Evolutionary conservation across 2,113 vertebrate genomes (phyloP).

Genomic region (Salminus brasiliensis): DNA sequence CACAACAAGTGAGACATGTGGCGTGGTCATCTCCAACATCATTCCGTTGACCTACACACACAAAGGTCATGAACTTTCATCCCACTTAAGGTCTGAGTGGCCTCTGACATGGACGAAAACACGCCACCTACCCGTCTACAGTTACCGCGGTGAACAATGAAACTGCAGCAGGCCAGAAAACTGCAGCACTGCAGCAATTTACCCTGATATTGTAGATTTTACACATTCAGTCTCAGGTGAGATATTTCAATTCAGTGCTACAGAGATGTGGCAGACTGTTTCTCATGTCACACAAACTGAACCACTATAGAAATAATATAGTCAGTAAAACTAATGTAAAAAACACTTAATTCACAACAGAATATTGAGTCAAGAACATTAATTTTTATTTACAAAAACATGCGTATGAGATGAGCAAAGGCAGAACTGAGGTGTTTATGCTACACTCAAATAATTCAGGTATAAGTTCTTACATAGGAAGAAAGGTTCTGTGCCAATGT

Average conservation of each 20-base stretch:
- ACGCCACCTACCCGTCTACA: not conserved
- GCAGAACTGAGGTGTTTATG: not conserved
- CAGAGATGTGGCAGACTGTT: not conserved
- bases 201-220: too few relatives aligned
- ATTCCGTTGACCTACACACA: conserved; percentile 37
- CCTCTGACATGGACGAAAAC: not conserved
- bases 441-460: not conserved
- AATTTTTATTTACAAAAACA: conserved; percentile 9
- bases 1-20: conserved; percentile 32
- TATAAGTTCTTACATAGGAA: not conserved
- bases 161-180: not conserved
- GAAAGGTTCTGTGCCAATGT: not conserved
- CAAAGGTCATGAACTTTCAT: conserved; percentile 49
- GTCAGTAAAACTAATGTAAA: not conserved
- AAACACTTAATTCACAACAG: not conserved
- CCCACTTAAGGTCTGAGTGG: not conserved
- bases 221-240: too few relatives aligned
- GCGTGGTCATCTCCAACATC: conserved; percentile 38
- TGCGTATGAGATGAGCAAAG: not conserved
- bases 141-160: too few relatives aligned
- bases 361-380: not conserved
- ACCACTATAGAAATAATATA: too few relatives aligned
- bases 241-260: not conserved
- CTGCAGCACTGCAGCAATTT: not conserved
- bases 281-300: not conserved